These are phyloP conservation scores for Teinopalpus imperialis DNA, from an alignment of 2,888 invertebrate species.

Conservation along the genomic window DNA sequence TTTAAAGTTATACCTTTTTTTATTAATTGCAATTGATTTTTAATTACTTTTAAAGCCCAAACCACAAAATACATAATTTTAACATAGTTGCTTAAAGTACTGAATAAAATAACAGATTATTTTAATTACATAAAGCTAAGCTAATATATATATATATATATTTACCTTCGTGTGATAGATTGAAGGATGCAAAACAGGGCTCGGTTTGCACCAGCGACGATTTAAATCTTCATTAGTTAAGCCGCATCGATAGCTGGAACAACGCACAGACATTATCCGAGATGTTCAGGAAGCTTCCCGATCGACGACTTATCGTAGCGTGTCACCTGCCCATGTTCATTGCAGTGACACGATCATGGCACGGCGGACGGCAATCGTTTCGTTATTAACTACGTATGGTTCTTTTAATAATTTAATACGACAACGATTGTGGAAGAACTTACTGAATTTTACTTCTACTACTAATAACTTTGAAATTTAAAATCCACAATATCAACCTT, in stretches of 20 bases:
- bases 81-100: too few relatives aligned
- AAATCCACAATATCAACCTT: too few relatives aligned
- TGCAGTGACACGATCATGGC: constrained; percentile 46
- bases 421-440: too few relatives aligned
- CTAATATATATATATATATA: too few relatives aligned
- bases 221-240: constrained; percentile 93
- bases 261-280: constrained; percentile 47
- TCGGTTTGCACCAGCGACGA: constrained; percentile 91
- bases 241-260: constrained; percentile 90
- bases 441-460: too few relatives aligned
- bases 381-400: constrained; percentile 27
- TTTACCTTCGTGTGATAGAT: constrained; percentile 91
- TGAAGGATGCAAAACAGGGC: constrained; percentile 88
- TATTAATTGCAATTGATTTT: too few relatives aligned
- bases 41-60: too few relatives aligned
- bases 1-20: too few relatives aligned
- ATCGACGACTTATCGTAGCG: constrained; percentile 49
- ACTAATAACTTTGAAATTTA: too few relatives aligned
- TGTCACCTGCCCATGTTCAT: constrained; percentile 48
- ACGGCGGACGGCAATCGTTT: constrained; percentile 42
- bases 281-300: constrained; percentile 59
- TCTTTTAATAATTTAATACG: constrained; percentile 1
- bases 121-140: too few relatives aligned
- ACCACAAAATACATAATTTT: too few relatives aligned
- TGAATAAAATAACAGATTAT: too few relatives aligned